A percentile compares a stretch with the other conserved stretches of the same genome.
phyloP scores from a whole-genome alignment of 2,888 invertebrate genomes.

The Pycnomerus fuliginosus region DNA sequence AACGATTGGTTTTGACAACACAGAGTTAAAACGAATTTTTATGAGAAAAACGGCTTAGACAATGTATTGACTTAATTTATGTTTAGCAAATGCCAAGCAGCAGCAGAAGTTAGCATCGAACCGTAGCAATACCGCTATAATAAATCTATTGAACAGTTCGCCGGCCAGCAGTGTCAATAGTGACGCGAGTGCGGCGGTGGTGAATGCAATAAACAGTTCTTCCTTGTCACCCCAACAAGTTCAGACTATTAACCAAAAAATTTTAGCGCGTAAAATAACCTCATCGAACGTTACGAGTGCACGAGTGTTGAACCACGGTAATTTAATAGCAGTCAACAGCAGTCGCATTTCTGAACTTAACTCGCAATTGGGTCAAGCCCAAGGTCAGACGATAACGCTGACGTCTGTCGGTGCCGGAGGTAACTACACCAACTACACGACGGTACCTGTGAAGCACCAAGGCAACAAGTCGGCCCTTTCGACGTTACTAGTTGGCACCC shows the following conservation, averaged over 20 bases:
- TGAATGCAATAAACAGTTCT: constrained; percentile 50
- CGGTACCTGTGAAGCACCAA: constrained; percentile 43
- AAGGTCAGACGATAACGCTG: constrained; percentile 49
- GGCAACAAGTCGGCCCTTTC: constrained; percentile 55
- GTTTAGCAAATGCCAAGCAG: constrained; percentile 46
- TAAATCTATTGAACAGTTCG: constrained; percentile 75
- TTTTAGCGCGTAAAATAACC: constrained; percentile 59
- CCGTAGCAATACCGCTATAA: constrained; percentile 70
- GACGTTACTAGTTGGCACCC: constrained; percentile 60
- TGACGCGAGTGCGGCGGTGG: constrained; percentile 63
- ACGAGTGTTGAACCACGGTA: constrained; percentile 50
- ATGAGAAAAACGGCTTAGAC: too few relatives aligned
- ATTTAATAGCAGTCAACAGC: constrained; percentile 51
- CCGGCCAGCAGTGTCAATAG: constrained; percentile 60
- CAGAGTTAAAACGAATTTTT: too few relatives aligned
- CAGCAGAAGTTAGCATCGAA: constrained; percentile 47
- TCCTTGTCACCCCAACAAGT: constrained; percentile 48
- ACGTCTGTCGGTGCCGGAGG: constrained; percentile 45
- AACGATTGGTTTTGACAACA: too few relatives aligned
- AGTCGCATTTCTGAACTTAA: constrained; percentile 39
- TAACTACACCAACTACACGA: constrained; percentile 43
- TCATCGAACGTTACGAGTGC: constrained; percentile 56
- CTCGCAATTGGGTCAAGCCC: constrained; percentile 36
- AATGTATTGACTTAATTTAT: too few relatives aligned
- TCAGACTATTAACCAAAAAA: constrained; percentile 46